Conservation (phyloP, 2,113 vertebrate species). For the Myocastor coypus region DNA sequence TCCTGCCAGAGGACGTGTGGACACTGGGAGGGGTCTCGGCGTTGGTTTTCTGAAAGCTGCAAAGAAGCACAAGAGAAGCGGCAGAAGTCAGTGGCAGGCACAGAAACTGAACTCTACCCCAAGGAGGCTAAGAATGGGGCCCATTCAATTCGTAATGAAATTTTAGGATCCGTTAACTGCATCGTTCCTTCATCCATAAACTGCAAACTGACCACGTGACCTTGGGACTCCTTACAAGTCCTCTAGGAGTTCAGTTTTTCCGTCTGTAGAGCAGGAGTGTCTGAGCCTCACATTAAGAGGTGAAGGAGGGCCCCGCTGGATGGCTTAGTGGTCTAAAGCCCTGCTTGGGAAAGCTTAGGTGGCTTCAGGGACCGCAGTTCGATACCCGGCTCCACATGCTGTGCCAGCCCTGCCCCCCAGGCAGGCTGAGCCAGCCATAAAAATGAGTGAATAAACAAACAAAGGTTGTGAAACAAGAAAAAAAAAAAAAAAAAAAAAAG, state of each 20-base stretch:
- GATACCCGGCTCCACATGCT: too few species aligned
- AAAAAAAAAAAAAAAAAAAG: too few species aligned
- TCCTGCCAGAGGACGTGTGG: conserved; percentile 80
- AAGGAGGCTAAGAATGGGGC: not conserved
- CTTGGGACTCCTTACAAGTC: not conserved
- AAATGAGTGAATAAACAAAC: too few species aligned
- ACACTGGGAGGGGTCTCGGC: conserved; percentile 81
- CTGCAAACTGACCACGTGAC: not conserved
- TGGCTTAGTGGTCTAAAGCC: too few species aligned
- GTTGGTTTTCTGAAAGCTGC: conserved; percentile 82
- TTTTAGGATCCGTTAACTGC: not conserved
- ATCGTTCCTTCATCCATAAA: not conserved
- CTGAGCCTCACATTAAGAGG: not conserved
- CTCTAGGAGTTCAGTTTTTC: conserved; percentile 25
- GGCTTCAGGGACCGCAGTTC: too few species aligned
- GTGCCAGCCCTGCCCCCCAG: too few species aligned
- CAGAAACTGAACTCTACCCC: not conserved
- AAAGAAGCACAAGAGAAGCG: conserved; percentile 70
- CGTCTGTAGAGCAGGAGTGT: not conserved
- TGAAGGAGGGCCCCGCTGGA: too few species aligned
- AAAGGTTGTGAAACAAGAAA: too few species aligned
- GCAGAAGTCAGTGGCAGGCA: conserved; percentile 31
- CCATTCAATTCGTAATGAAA: not conserved
- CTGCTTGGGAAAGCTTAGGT: too few species aligned
- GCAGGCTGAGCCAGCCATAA: too few species aligned